Evolutionary conservation across 2,888 invertebrate species (phyloP), one percentile per base, ranked within the genome.

Genomic region (Agriotes lineatus): DNA sequence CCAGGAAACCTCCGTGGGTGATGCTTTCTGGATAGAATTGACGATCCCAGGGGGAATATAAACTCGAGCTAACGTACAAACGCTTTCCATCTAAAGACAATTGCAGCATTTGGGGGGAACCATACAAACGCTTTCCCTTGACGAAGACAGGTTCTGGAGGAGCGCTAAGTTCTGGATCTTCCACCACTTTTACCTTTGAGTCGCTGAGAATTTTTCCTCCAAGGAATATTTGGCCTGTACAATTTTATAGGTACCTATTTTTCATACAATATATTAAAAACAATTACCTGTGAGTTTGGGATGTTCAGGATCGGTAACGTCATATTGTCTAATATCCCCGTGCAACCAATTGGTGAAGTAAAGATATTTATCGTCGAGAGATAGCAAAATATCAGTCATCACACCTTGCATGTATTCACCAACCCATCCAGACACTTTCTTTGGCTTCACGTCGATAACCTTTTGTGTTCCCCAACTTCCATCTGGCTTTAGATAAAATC

Each of bases 21-120:
- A 90, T 84, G 85, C 93, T 90, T 66, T 96, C 91, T 0, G 97
- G 96, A 82, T 96, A 99, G 80, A 98, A 95, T 85, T 96, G 94
- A 77, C 91, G 91, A 81, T 99, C 99, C 97, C 98, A 99, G 0
- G 93, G 90, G 1, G 94, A 94, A 81, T 91, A 96, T 2, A 99
- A 87, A 0, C 98, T 96, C 0, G 93, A 93, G 0, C 96, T 96
- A 0, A 95, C 93, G 80, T 98, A 99, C 1, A 99, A 86, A 2
- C 99, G 89, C 81, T 91, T 94, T 0, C 99, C 99, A 83, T 99
- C 99, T 63, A 99, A 86, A 62, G 97, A 97, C 0, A 99, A 86
- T 82, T 99, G 99, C 71, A 99, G 83, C 99, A 99, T 99, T 85
- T 99, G 99, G 0, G 98, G 95, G 0, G 93, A 91, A 1, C 97